Evolutionary conservation across 1,140 invertebrate genomes (phyloP), one percentile per base, ranked within the genome.

Genomic region (Epicauta chinensis): DNA sequence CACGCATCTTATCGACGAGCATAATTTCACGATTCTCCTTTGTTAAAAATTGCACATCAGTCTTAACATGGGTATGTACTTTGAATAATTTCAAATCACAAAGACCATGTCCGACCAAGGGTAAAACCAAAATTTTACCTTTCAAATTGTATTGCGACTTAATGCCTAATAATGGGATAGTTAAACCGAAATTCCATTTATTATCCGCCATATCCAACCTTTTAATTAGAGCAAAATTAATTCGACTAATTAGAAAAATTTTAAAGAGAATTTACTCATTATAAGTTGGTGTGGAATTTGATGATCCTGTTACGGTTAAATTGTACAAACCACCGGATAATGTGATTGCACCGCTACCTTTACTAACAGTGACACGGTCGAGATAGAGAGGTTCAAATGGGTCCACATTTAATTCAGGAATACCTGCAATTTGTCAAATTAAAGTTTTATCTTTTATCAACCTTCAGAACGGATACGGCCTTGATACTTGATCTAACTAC

Each of bases 81-180:
- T 73, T 62, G 31, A 66, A 70, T 5, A 80, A 55, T 0, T 71
- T 66, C 55, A 79, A 62, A 23, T 72, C 71, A 31, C 75, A 75
- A 45, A 73, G 69, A 2, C 77, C 77, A 37, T 70, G 70, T 12
- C 78, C 78, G 2, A 78, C 64, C 11, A 80, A 53, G 1, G 78
- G 78, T 11, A 80, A 54, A 2, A 80, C 59, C n/a, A 80, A 56
- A 17, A 80, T 76, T 50, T 79, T 76, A 13, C 78, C 78, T 56
- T 76, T 78, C 1, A 80, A 61, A 62, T 78, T 75, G 53, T 80
- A 80, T 51, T 74, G 71, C 6, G 77, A 70, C 51, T 72, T 72
- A 6, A 79, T 75, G 4, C 72, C 70, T 14, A 80, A 67, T 1
- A 68, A 54, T 2, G 78, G 77, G 10, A 80, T 64, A 48, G 73